phyloP scores from a whole-genome alignment of 2,113 vertebrate species.

The Callipepla squamata region DNA sequence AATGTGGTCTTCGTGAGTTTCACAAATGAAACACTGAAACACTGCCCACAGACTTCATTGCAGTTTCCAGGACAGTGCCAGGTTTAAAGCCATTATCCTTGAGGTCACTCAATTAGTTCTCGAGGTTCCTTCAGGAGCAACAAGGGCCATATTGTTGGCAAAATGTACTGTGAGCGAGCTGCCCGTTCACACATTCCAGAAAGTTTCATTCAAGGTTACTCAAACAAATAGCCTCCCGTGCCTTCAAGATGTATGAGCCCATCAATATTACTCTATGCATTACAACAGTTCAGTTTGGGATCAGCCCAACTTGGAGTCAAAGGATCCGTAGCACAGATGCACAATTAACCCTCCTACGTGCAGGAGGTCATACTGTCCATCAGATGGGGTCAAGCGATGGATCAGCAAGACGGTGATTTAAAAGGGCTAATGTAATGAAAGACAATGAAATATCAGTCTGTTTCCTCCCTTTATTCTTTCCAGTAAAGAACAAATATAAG shows the following conservation, averaged over 20 bases:
- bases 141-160: not conserved
- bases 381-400: not conserved
- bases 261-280: not conserved
- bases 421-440: not conserved
- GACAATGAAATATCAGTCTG: not conserved
- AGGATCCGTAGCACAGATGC: not conserved
- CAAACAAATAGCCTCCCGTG: not conserved
- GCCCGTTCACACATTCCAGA: not conserved
- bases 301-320: accelerated
- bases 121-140: not conserved
- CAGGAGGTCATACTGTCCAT: not conserved
- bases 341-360: not conserved
- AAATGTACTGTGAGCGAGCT: not conserved
- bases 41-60: constrained; percentile 92
- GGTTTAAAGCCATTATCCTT: constrained; percentile 92
- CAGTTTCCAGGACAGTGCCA: constrained; percentile 88
- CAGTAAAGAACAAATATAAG: not conserved
- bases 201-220: not conserved
- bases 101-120: not conserved
- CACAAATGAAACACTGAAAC: constrained; percentile 92
- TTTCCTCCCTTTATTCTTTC: not conserved
- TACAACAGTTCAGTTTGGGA: not conserved
- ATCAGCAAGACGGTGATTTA: not conserved
- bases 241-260: not conserved
- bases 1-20: constrained; percentile 92